Percentiles rank a stretch among this genome's conserved stretches.
Conservation (phyloP, 2,888 invertebrate species). For the Xestia sexstrigata region DNA sequence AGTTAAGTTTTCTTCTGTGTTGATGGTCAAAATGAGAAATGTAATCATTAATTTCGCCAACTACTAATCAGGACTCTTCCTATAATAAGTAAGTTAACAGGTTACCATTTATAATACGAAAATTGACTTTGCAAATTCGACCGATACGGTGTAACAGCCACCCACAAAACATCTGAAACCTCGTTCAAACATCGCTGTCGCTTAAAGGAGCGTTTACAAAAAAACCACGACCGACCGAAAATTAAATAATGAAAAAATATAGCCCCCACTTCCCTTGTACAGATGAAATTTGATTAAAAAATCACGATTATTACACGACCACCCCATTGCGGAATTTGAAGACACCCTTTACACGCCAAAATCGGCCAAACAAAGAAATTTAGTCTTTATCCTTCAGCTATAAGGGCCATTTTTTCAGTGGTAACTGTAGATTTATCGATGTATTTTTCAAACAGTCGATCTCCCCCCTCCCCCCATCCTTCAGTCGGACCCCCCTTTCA, state of each 20-base stretch:
- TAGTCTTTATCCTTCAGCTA: conserved; percentile 49
- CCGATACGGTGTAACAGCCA: conserved; percentile 76
- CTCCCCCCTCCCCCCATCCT: conserved; percentile 77
- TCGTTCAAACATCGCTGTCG: conserved; percentile 87
- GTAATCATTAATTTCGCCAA: no score
- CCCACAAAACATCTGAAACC: conserved; percentile 79
- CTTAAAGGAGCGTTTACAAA: conserved; percentile 85
- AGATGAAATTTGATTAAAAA: conserved; percentile 91
- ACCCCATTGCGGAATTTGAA: conserved; percentile 83
- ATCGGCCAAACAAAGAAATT: conserved; percentile 42
- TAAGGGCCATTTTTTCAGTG: conserved; percentile 58
- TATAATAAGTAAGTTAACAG: no score
- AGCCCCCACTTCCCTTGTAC: conserved; percentile 89
- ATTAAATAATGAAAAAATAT: conserved; percentile 91
- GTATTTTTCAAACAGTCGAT: conserved; percentile 86
- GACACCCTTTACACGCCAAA: conserved; percentile 64
- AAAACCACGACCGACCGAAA: conserved; percentile 86
- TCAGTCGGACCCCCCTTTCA: conserved; percentile 87
- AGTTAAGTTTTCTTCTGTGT: no score
- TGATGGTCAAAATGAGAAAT: no score
- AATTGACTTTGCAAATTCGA: no score
- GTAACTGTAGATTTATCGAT: conserved; percentile 71
- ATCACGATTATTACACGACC: conserved; percentile 90
- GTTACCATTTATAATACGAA: no score
- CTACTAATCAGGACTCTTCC: no score